Base-by-base conservation (phyloP, 2,113 vertebrate species). In the Toxostoma redivivum region DNA sequence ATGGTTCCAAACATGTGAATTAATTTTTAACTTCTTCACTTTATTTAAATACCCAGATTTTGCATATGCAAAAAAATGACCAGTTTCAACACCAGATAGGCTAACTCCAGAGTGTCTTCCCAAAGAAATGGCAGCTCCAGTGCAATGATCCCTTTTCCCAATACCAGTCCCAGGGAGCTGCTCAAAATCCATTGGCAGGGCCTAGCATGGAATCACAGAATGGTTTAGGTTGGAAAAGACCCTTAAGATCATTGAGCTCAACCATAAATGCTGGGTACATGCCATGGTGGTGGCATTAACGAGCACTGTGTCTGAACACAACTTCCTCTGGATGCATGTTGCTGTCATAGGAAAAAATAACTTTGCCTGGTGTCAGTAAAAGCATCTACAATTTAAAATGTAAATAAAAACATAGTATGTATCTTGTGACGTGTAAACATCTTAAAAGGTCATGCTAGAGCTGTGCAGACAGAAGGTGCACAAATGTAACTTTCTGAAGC, bases 241-340 rank as follows among this genome's bases (percentile, higher is more conserved):
- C n/a, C 18, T 79, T 60, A 21, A 45, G 37, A 37, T 47, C 27
- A 27, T 15, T 2, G 4, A 48, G 13, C 51, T 30, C 76, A 91
- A 48, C 16, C 3, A 5, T 44, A 45, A 70, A 25, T 1, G 1
- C 9, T 0, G 0, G 16, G 16, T 40, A 42, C 7, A 7, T 51
- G 23, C 10, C 27, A 7, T 15, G 44, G 14, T 7, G 3, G 15
- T 56, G 24, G 10, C 28, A 57, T 33, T 45, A 61, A 33, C 3
- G 23, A 51, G 16, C 18, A 33, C 12, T 30, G 24, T 42, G n/a
- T 16, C 33, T 17, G 40, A 92, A 72, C 24, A 48, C 19, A 72
- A 51, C 54, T 64, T 60, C 24, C 12, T 69, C 45, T 61, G 72
- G 28, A 61, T 65, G 20, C n/a, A 60, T 73, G 8, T 9, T 77